Evolutionary conservation across 2,797 vertebrate genomes (phyloP), one percentile per base, ranked within the genome.

Genomic region (Oreonectes daqikongensis): DNA sequence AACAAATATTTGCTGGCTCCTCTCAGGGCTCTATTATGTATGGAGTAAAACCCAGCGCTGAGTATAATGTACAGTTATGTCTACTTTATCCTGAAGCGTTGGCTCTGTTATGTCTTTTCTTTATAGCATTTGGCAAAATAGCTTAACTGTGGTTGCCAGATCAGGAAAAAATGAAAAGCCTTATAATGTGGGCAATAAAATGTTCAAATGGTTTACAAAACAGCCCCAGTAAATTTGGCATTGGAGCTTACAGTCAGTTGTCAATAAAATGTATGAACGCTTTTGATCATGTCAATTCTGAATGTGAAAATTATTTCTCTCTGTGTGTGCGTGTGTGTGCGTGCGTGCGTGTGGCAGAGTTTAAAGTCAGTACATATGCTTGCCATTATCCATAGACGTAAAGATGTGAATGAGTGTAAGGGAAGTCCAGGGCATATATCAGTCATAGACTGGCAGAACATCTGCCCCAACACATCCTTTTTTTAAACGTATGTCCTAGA

Each of bases 371-470:
- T 46, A 73, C 85, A 84, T 84, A 75, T 86, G 85, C 83, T 80
- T 84, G 80, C 78, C 83, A 86, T 86, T 86, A 86, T 73, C 68
- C 11, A 76, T 61, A 72, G 60, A 82, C 77, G 63, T 70, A 78
- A 79, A 73, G 24, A 32, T 75, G 40, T 81, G 79, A 80, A 66
- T 72, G 75, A 77, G 78, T 65, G 61, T 67, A 46, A 69, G 44
- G 53, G 74, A 84, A 84, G 79, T 81, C 74, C 78, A 61, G 74
- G 60, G 59, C 78, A 79, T 82, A 81, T 79, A 82, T 85, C 80
- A 82, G 64, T 84, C 42, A 66, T 46, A 71, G 68, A 71, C 72
- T 69, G 73, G 81, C 68, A 66, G 63, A 72, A 68, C 60, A 63
- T 72, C 55, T 76, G 65, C 65, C 64, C 81, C 82, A 78, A 76